Evolutionary conservation across 2,888 invertebrate species (phyloP).

Genomic region (Nemotelus pantherinus): DNA sequence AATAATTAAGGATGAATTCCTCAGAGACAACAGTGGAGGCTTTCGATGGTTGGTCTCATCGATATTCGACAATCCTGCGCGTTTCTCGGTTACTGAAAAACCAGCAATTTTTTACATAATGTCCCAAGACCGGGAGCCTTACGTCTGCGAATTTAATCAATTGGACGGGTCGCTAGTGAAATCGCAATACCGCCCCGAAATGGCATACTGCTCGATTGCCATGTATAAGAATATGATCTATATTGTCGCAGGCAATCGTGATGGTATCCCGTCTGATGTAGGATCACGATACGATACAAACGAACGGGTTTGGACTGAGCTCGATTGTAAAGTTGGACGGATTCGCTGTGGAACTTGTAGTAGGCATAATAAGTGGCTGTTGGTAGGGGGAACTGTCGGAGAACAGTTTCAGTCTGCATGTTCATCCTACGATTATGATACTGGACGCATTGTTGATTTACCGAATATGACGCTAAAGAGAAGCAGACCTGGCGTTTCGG

Average conservation of each 20-base stretch:
- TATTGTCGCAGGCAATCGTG: not conserved
- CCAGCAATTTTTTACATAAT: conserved; percentile 8
- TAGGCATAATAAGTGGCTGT: not conserved
- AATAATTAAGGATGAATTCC: conserved; percentile 9
- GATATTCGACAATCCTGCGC: not conserved
- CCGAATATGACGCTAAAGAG: conserved; percentile 1
- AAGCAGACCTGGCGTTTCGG: conserved; percentile 4
- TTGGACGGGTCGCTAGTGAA: not conserved
- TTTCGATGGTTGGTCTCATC: conserved; percentile 25
- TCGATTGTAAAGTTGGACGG: not conserved
- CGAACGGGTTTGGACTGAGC: not conserved
- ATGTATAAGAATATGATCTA: conserved; percentile 27
- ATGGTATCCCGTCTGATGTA: not conserved
- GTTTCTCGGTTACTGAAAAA: conserved; percentile 10
- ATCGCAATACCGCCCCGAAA: conserved; percentile 6
- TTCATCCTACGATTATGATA: conserved; percentile 21
- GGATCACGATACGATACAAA: conserved; percentile 13
- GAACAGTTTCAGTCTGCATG: not conserved
- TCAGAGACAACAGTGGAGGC: not conserved
- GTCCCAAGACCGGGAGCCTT: not conserved
- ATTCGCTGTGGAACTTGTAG: conserved; percentile 9
- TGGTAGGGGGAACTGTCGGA: not conserved
- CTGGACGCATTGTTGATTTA: not conserved
- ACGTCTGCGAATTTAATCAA: conserved; percentile 11
- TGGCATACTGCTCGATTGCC: conserved; percentile 1